Percentiles rank a stretch among this genome's conserved stretches.
Evolutionary conservation across 1,140 invertebrate genomes (phyloP).

Genomic region (Macrocentrus cingulum): DNA sequence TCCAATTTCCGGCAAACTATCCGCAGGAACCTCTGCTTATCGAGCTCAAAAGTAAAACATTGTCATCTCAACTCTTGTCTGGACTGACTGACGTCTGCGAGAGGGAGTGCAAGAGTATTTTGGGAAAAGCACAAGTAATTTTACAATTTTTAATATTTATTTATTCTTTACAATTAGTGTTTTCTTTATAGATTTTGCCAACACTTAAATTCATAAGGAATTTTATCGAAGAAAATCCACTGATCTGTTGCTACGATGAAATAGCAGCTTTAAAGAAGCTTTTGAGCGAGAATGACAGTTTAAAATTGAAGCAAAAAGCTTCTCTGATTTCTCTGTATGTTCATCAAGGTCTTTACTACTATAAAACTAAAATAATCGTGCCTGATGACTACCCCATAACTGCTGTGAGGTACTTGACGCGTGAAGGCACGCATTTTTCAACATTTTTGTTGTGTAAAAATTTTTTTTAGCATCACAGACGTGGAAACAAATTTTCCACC

Average conservation of each 20-base stretch:
- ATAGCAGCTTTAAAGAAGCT: slow-evolving; percentile 66
- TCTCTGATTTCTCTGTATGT: slow-evolving; percentile 66
- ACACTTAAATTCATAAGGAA: slow-evolving; percentile 66
- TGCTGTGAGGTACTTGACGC: slow-evolving; percentile 59
- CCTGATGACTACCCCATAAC: slow-evolving; percentile 69
- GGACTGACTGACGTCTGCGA: slow-evolving; percentile 68
- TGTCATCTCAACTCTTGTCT: slow-evolving; percentile 67
- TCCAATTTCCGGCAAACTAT: slow-evolving; percentile 70
- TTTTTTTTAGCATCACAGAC: slow-evolving; percentile 59
- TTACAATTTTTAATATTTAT: slow-evolving; percentile 14
- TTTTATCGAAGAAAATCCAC: slow-evolving; percentile 72
- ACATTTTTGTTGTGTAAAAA: not conserved
- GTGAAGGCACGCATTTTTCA: not conserved
- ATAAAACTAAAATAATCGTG: slow-evolving; percentile 63
- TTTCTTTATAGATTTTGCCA: slow-evolving; percentile 54
- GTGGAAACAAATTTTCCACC: slow-evolving; percentile 69
- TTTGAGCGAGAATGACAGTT: slow-evolving; percentile 57
- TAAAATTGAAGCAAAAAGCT: slow-evolving; percentile 72
- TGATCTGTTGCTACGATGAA: slow-evolving; percentile 75
- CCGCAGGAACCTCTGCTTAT: slow-evolving; percentile 62
- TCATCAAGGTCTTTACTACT: slow-evolving; percentile 63
- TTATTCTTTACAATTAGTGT: slow-evolving; percentile 9
- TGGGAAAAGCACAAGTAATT: slow-evolving; percentile 64
- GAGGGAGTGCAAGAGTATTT: slow-evolving; percentile 64
- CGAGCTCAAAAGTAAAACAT: slow-evolving; percentile 74